Percentiles rank a stretch among this genome's conserved stretches.
Evolutionary conservation across 2,113 vertebrate species (phyloP).

Genomic region (Mellivora capensis): DNA sequence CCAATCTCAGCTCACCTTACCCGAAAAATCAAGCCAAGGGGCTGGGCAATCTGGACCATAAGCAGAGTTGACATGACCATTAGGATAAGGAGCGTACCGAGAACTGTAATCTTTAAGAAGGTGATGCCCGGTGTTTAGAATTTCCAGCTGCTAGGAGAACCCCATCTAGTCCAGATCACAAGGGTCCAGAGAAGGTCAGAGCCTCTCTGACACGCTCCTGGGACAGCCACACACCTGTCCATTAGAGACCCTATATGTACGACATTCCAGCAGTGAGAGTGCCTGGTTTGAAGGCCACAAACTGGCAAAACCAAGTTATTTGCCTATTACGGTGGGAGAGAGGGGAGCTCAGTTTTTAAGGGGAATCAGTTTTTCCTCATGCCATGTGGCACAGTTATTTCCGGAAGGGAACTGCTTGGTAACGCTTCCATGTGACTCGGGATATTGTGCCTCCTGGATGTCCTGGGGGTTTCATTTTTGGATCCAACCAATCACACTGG

Average conservation of each 20-base stretch:
- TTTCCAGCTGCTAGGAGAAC: neutral
- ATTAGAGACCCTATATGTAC: neutral
- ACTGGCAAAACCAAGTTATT: neutral
- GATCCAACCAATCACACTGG: neutral
- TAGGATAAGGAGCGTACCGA: neutral
- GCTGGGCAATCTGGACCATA: neutral
- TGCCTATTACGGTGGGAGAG: neutral
- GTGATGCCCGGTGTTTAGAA: neutral
- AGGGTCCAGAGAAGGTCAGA: neutral
- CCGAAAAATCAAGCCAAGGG: neutral
- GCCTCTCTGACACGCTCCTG: neutral
- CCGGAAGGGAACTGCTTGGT: neutral
- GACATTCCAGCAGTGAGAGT: neutral
- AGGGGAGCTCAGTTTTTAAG: neutral
- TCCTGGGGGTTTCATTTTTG: neutral
- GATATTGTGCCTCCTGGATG: accelerated
- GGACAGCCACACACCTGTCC: neutral
- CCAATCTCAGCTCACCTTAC: neutral
- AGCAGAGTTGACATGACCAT: accelerated
- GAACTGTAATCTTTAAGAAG: neutral
- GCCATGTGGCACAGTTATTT: neutral
- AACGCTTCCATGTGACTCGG: neutral
- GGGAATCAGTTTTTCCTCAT: neutral
- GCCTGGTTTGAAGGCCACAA: neutral
- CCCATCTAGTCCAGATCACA: neutral